A percentile compares a stretch with the other conserved stretches of the same genome.
Evolutionary conservation across 2,888 invertebrate genomes (phyloP).

Genomic region (Caenorhabditis sp.): DNA sequence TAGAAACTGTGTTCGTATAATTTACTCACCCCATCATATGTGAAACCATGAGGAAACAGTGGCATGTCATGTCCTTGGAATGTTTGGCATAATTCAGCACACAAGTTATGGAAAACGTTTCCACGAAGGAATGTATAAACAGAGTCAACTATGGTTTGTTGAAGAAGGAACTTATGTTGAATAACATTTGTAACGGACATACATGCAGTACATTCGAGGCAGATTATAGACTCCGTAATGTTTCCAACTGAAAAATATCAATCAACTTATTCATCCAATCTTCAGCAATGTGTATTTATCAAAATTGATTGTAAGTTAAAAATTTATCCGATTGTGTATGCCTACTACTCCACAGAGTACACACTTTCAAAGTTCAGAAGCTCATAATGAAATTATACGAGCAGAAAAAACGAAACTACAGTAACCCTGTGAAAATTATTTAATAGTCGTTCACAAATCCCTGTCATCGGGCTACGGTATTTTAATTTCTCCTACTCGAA

Average conservation of each 20-base stretch:
- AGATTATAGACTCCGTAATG: conserved; percentile 38
- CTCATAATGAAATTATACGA: too few relatives aligned
- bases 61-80: conserved; percentile 21
- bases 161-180: conserved; percentile 44
- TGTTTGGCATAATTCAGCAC: conserved; percentile 42
- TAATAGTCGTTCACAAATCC: too few relatives aligned
- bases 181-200: conserved; percentile 51
- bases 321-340: too few relatives aligned
- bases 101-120: conserved; percentile 48
- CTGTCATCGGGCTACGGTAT: too few relatives aligned
- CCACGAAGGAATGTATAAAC: conserved; percentile 31
- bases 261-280: too few relatives aligned
- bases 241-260: conserved; percentile 45
- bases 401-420: too few relatives aligned
- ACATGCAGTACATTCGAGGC: conserved; percentile 50
- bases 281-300: too few relatives aligned
- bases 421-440: too few relatives aligned
- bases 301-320: too few relatives aligned
- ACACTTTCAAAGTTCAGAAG: too few relatives aligned
- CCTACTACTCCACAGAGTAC: too few relatives aligned
- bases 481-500: too few relatives aligned
- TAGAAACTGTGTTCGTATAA: neutral
- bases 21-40: conserved; percentile 34
- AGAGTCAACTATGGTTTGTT: conserved; percentile 16
- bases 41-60: conserved; percentile 42